These are phyloP conservation scores for Axea sp. DNA, from an alignment of 2,888 invertebrate species.

Conservation along the genomic window DNA sequence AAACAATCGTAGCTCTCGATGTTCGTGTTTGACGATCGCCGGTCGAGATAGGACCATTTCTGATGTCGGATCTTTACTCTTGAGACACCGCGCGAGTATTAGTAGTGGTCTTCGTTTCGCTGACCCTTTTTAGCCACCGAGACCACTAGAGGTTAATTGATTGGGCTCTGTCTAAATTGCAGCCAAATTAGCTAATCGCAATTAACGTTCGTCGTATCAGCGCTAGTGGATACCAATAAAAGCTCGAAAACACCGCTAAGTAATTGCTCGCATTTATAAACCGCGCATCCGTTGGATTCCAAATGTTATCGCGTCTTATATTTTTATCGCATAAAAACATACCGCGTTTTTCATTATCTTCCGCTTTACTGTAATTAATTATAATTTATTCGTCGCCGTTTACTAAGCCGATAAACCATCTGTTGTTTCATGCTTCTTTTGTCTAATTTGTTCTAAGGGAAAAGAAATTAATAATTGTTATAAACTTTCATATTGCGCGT, in stretches of 20 bases:
- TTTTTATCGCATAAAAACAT: slow-evolving; percentile 24
- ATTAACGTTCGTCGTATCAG: slow-evolving; percentile 46
- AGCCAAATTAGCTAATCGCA: slow-evolving; percentile 63
- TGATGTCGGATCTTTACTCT: slow-evolving; percentile 34
- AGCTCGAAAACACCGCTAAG: slow-evolving; percentile 15
- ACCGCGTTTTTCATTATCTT: slow-evolving; percentile 41
- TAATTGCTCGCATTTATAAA: slow-evolving; percentile 47
- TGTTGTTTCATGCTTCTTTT: neutral
- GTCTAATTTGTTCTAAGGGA: no score
- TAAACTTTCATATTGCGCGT: no score
- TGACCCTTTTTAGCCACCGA: slow-evolving; percentile 54
- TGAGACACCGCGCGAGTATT: slow-evolving; percentile 40
- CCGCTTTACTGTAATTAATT: slow-evolving; percentile 27
- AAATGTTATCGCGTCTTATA: slow-evolving; percentile 23
- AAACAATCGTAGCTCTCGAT: slow-evolving; percentile 66
- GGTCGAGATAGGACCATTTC: slow-evolving; percentile 61
- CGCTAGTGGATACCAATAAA: slow-evolving; percentile 35
- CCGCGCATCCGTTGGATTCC: slow-evolving; percentile 22
- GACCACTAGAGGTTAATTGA: slow-evolving; percentile 65
- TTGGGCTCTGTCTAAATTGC: slow-evolving; percentile 61
- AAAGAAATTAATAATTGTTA: no score
- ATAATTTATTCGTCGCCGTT: slow-evolving; percentile 43
- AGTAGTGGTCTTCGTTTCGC: slow-evolving; percentile 32
- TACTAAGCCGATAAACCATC: slow-evolving; percentile 37
- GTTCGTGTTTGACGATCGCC: slow-evolving; percentile 72